phyloP scores from a whole-genome alignment of 2,113 vertebrate species.

The Rafetus swinhoei region DNA sequence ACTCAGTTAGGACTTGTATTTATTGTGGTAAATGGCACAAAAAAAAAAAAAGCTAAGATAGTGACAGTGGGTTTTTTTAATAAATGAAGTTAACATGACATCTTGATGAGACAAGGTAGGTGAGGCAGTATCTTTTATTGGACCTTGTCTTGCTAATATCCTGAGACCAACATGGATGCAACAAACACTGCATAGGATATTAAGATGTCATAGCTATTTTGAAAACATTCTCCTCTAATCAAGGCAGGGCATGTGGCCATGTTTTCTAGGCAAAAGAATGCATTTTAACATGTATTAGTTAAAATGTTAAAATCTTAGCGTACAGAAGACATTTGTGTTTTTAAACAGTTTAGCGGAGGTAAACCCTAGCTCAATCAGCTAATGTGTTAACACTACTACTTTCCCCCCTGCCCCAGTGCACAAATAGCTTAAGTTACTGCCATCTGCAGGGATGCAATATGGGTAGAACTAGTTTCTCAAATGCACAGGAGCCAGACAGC shows the following conservation, averaged over 20 bases:
- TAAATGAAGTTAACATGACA: not conserved
- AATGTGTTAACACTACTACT: not conserved
- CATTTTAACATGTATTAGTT: not conserved
- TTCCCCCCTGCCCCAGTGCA: not conserved
- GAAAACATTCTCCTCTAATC: not conserved
- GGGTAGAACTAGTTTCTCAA: not conserved
- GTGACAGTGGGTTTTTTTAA: not conserved
- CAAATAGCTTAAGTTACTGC: not conserved
- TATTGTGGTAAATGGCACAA: not conserved
- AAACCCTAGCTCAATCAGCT: not conserved
- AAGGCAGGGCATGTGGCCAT: not conserved
- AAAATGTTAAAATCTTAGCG: not conserved
- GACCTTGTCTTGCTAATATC: not conserved
- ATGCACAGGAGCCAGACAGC: not conserved
- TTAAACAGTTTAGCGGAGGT: not conserved
- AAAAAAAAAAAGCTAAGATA: not conserved
- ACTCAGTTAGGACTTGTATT: not conserved
- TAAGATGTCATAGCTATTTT: not conserved
- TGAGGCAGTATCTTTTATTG: not conserved
- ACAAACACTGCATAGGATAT: not conserved
- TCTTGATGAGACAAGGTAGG: not conserved
- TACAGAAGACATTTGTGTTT: not conserved
- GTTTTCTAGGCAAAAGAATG: not conserved
- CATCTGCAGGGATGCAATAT: not conserved
- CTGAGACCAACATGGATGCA: not conserved